phyloP scores from a whole-genome alignment of 2,888 invertebrate species.

The Volucella bombylans region DNA sequence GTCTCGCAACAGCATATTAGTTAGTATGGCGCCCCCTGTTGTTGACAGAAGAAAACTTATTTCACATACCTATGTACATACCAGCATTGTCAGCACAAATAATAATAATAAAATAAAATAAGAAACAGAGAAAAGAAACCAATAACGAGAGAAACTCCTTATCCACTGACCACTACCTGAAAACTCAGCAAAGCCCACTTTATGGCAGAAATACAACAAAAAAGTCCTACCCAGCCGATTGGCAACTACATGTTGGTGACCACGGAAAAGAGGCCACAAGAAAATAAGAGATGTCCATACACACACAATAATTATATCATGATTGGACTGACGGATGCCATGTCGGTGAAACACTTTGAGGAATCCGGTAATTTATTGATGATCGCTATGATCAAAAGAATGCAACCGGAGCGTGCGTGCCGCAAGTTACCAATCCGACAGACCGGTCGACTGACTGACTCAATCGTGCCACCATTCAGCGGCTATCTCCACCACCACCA shows the following conservation, averaged over 20 bases:
- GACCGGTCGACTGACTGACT: slow-evolving; percentile 55
- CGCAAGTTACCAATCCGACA: slow-evolving; percentile 72
- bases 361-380: slow-evolving; percentile 78
- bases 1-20: slow-evolving; percentile 20
- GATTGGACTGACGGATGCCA: slow-evolving; percentile 76
- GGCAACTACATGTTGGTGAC: slow-evolving; percentile 21
- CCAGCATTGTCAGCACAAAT: background rate
- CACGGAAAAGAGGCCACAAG: slow-evolving; percentile 64
- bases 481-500: slow-evolving; percentile 43
- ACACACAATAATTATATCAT: slow-evolving; percentile 75
- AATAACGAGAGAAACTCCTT: background rate
- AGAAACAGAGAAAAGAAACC: slow-evolving; percentile 30
- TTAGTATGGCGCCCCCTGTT: slow-evolving; percentile 64
- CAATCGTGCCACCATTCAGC: slow-evolving; percentile 64
- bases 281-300: slow-evolving; percentile 72
- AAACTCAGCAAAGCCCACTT: background rate
- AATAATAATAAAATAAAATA: background rate
- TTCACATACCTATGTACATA: slow-evolving; percentile 33
- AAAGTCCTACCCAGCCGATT: slow-evolving; percentile 6
- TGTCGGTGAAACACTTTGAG: slow-evolving; percentile 78
- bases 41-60: slow-evolving; percentile 60
- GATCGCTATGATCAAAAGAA: slow-evolving; percentile 77
- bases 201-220: slow-evolving; percentile 9
- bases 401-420: slow-evolving; percentile 76
- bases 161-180: slow-evolving; percentile 17